phyloP scores from a whole-genome alignment of 1,140 invertebrate species.

The Octopus sinensis region DNA sequence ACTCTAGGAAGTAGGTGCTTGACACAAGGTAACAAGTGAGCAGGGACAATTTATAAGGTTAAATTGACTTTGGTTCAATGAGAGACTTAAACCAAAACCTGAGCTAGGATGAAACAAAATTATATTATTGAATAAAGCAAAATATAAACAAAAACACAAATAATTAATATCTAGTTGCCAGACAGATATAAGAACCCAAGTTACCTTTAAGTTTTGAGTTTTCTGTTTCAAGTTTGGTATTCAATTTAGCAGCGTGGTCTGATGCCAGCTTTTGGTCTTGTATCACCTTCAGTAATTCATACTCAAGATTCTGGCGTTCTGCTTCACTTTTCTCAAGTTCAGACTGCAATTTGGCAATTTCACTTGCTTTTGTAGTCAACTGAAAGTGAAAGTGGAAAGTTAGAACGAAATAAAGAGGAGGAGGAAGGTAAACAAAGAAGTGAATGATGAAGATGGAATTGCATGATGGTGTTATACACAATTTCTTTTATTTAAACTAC shows the following conservation, averaged over 20 bases:
- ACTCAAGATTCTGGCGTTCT: conserved; percentile 43
- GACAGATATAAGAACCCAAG: background rate
- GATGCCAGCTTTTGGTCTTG: conserved; percentile 37
- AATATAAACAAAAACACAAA: no score
- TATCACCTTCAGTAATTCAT: conserved; percentile 42
- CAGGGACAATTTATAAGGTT: no score
- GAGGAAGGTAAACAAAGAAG: background rate
- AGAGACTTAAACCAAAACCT: no score
- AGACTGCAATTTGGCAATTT: conserved; percentile 34
- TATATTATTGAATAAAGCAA: no score
- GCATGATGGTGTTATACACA: no score
- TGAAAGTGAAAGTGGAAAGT: conserved; percentile 11
- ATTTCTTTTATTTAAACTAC: no score
- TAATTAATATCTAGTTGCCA: background rate
- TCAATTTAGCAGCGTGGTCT: conserved; percentile 30
- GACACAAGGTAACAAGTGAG: no score
- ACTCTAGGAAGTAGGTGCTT: no score
- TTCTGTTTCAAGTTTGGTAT: conserved; percentile 27
- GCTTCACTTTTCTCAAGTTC: conserved; percentile 47
- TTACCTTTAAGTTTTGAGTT: conserved; percentile 42
- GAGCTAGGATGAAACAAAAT: no score
- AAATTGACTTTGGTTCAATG: no score
- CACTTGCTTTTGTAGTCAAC: conserved; percentile 38
- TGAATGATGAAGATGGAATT: no score
- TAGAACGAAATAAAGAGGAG: no score